Conservation (phyloP, 2,888 invertebrate genomes). For the Gari tellinella region DNA sequence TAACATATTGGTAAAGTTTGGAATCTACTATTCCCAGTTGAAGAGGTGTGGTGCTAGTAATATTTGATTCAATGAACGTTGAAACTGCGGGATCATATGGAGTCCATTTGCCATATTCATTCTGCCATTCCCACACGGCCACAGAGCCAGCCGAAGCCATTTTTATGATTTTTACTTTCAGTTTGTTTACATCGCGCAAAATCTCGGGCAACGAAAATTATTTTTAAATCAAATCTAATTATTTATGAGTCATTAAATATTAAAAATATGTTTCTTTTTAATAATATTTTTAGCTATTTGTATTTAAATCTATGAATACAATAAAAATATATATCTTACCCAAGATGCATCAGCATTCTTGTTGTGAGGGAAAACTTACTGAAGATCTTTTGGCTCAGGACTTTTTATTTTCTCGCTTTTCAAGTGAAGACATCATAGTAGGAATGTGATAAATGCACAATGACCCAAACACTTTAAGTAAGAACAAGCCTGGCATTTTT, state of each 20-base stretch:
- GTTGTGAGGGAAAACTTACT: constrained; percentile 69
- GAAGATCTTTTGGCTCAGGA: no score
- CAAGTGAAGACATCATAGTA: no score
- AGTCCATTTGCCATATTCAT: constrained; percentile 75
- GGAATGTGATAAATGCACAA: no score
- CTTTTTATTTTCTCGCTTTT: no score
- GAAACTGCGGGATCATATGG: constrained; percentile 76
- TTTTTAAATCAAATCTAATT: constrained; percentile 2
- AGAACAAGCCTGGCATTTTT: no score
- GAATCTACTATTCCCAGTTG: constrained; percentile 69
- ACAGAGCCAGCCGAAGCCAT: constrained; percentile 67
- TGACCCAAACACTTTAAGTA: no score
- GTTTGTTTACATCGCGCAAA: constrained; percentile 42
- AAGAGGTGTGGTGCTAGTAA: constrained; percentile 46
- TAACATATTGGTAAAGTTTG: constrained; percentile 66
- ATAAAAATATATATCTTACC: constrained; percentile 40
- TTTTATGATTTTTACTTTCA: constrained; percentile 58
- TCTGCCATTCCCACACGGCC: constrained; percentile 80
- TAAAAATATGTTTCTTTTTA: no score
- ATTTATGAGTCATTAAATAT: no score
- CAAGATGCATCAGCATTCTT: constrained; percentile 68
- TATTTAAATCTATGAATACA: constrained; percentile 7
- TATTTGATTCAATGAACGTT: constrained; percentile 71
- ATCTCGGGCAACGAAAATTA: not conserved
- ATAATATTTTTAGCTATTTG: constrained; percentile 6